Base-by-base conservation (phyloP, 2,888 invertebrate genomes). In the Rhopalosiphum nymphaeae region DNA sequence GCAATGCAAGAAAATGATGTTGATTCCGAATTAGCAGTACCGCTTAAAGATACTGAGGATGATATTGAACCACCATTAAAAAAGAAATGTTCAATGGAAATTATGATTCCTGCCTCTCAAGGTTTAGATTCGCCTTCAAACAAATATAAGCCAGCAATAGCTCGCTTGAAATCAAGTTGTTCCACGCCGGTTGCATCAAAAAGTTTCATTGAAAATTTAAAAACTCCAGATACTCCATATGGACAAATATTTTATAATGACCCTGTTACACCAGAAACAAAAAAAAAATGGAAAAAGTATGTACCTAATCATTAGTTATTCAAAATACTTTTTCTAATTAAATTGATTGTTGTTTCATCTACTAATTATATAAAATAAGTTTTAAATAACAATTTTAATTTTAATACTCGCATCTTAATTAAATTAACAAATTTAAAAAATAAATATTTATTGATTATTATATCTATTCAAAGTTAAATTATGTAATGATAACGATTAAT, bases 181-280 rank as follows among this genome's bases (percentile, higher is more conserved):
- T 95, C 57, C 95, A 95, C 93, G 96, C 96, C 29, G 96, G 96
- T 11, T 95, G 95, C 94, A 95, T 96, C 46, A 49, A 94, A 94
- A 11, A 94, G 91, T 94, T 94, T 95, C 26, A 96, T 96, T 26
- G 96, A 96, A 95, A 96, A 96, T 90, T 95, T 96, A 7, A 95
- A 96, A 29, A 97, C 97, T 0, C 97, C 97, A 0, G 96, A 96
- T 3, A 96, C 96, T 21, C 97, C 97, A 0, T 96, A 96, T 94
- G 97, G 97, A 4, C 96, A 96, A 67, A 96, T 96, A 93, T 96
- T 92, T 92, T 89, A 0, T 61, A 56, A 85, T 36, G 88, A 94
- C 46, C 94, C 94, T 95, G 97, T 97, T 7, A 96, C 96, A 0
- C 96, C 96, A 0, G 95, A 95, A 21, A 96, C 96, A 5, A 96